A percentile compares a stretch with the other conserved stretches of the same genome.
Evolutionary conservation across 1,140 invertebrate species (phyloP).

Genomic region (Hirudo medicinalis): DNA sequence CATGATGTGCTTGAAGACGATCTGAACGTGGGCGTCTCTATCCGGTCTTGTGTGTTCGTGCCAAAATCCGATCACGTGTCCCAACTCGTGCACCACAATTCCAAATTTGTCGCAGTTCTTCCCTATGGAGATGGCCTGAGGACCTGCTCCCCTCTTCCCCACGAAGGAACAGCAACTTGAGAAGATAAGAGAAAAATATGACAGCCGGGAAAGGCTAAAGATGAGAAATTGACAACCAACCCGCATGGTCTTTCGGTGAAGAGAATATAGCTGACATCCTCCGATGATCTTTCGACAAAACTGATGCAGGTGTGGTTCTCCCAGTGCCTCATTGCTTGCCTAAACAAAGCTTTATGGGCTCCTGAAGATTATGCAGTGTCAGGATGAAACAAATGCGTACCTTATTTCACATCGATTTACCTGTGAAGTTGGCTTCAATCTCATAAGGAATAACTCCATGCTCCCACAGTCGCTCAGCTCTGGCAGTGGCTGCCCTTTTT

Average conservation of each 20-base stretch:
- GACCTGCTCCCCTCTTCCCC: constrained; percentile 86
- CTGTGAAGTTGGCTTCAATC: constrained; percentile 92
- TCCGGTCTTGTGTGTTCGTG: constrained; percentile 96
- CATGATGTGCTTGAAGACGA: constrained; percentile 74
- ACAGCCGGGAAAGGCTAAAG: no score
- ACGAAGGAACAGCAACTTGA: constrained; percentile 93
- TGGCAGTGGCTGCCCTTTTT: constrained; percentile 72
- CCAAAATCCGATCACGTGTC: constrained; percentile 96
- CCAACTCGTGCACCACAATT: constrained; percentile 94
- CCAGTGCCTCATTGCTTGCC: constrained; percentile 97
- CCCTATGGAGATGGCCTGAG: constrained; percentile 92
- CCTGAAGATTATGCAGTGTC: constrained; percentile 36
- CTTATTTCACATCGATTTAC: constrained; percentile 30
- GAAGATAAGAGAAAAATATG: background rate
- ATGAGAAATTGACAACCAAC: constrained; percentile 48
- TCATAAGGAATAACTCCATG: constrained; percentile 95
- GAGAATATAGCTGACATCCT: constrained; percentile 85
- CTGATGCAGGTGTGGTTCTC: constrained; percentile 96
- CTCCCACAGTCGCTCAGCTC: constrained; percentile 88
- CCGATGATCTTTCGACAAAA: constrained; percentile 74
- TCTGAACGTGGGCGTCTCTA: constrained; percentile 70
- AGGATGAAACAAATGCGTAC: background rate
- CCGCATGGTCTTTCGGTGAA: constrained; percentile 91
- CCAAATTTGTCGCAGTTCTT: constrained; percentile 99
- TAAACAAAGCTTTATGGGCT: constrained; percentile 87